Conservation (phyloP, 2,113 vertebrate genomes). For the Ardeotis arabs region DNA sequence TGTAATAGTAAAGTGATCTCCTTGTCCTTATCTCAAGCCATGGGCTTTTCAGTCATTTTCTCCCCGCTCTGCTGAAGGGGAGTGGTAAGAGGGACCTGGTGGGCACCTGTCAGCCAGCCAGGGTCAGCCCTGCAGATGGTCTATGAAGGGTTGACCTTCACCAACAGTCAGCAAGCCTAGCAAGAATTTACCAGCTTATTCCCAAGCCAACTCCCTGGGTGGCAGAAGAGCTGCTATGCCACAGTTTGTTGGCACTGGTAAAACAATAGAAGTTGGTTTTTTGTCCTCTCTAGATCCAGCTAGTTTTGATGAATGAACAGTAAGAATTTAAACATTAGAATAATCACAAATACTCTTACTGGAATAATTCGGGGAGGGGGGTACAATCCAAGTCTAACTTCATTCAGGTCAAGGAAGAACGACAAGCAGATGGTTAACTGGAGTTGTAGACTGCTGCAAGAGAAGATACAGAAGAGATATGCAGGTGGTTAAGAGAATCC, state of each 20-base stretch:
- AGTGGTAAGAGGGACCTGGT: not conserved
- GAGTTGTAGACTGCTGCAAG: not conserved
- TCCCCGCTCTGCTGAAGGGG: not conserved
- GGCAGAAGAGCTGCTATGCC: too few species aligned
- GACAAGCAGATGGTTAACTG: not conserved
- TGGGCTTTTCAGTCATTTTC: not conserved
- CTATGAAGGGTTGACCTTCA: too few species aligned
- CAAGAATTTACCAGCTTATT: too few species aligned
- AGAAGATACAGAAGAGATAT: not conserved
- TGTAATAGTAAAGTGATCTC: not conserved
- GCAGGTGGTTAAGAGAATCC: not conserved
- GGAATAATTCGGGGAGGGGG: not conserved
- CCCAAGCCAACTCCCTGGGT: too few species aligned
- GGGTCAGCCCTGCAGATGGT: not conserved
- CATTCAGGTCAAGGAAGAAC: not conserved
- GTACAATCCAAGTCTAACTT: not conserved
- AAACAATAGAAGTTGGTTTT: not conserved
- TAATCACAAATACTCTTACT: not conserved
- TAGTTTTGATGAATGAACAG: not conserved
- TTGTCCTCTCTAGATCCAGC: not conserved
- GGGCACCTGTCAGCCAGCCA: not conserved
- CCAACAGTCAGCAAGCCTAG: too few species aligned
- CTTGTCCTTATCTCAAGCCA: too few species aligned
- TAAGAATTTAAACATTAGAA: not conserved
- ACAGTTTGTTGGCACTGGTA: not conserved